Evolutionary conservation across 2,888 invertebrate genomes (phyloP), one percentile per base, ranked within the genome.

Genomic region (Diarsia rubi): DNA sequence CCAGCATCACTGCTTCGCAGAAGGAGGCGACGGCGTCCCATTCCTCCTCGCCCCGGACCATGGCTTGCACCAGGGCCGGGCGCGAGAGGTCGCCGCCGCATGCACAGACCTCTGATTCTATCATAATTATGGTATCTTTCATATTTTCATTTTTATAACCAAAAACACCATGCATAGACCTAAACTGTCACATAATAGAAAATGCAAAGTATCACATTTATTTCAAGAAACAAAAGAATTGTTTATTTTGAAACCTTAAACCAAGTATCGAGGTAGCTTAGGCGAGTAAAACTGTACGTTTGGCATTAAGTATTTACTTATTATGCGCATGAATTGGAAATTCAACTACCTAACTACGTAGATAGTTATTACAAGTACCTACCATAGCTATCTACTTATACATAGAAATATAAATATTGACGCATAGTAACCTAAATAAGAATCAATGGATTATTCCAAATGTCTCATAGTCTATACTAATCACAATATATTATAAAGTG

Each of bases 241-340:
- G 75, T 85, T 79, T 85, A 81, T 85, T 83, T 79, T 85, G 81
- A 79, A 85, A 81, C 45, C 37, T 6, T 77, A 83, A 31, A 79
- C 83, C 69, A 65, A 73, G 65, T 4, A 83, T 69, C 75, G n/a
- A 60, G 31, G 73, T 60, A 27, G 6, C n/a, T 14, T n/a, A 24
- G 5, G 12, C 69, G 67, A 70, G 6, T 70, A 74, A 74, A 45
- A 75, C 57, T 74, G 12, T 63, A 24, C 6, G 21, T 69, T 47
- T 37, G 27, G 59, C 71, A 63, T 12, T 73, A n/a, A n/a, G n/a
- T n/a, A 24, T 59, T 31, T 21, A 62, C 12, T 67, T 66, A 73
- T 19, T n/a, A n/a, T 84, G 79, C 82, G 74, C n/a, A 42, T 42
- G 27, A 54, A 76, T 16, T 71, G 78, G 60, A 19, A 69, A 82